Base-by-base conservation (phyloP, 2,797 vertebrate species). In the Danio kyathit region DNA sequence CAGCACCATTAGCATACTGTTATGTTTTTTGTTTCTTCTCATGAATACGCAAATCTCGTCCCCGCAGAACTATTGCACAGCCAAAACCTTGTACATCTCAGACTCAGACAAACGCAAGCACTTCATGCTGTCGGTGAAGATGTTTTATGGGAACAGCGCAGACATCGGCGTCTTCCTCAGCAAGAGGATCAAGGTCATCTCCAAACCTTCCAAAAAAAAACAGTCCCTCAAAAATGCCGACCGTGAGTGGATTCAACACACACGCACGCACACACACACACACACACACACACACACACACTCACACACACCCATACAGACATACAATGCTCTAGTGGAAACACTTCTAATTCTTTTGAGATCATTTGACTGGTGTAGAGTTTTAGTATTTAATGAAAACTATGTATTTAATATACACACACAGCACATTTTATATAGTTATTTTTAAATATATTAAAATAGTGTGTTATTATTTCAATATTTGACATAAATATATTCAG, bases 181-280 rank as follows among this genome's bases (percentile, higher is more conserved):
- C 91, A 99, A 98, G 90, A 92, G 97, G 89, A 99, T 99, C 91
- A 99, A 99, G 93, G 98, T 99, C 88, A 99, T 99, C 90, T 99
- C 97, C 87, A 99, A 99, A 87, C 98, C 98, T 83, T 99, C 98
- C 88, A 99, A 99, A 92, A 99, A 99, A 95, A 99, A 99, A 78
- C 98, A 99, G 91, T 99, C 97, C 7, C 89, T 99, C 89, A 99
- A 99, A 94, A 99, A 99, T 79, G 97, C 98, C 69, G 98, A 99
- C 89, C 89, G 98, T 99, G 91, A 95, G 97, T 91, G 87, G 84
- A 17, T 19, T 56, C 41, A 46, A 6, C 29, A 12, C 57, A 11
- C 69, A n/a, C n/a, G n/a, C n/a, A n/a, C n/a, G n/a, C n/a, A n/a
- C n/a, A n/a, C n/a, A n/a, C n/a, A n/a, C n/a, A n/a, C n/a, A n/a